Conservation (phyloP, 2,888 invertebrate species). For the Leucophora obtusa region DNA sequence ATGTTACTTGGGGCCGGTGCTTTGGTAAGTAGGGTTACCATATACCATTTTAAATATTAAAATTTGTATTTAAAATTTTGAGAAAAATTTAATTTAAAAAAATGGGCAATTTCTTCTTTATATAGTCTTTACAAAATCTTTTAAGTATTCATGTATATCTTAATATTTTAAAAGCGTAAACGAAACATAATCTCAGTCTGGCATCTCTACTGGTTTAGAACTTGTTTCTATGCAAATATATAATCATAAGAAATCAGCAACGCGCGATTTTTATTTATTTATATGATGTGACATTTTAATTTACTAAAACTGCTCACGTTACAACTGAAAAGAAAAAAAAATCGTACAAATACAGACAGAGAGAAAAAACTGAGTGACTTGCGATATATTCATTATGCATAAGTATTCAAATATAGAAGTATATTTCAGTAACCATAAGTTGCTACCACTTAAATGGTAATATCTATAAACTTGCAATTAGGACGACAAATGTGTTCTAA, state of each 20-base stretch:
- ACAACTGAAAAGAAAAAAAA: not conserved
- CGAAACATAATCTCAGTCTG: not conserved
- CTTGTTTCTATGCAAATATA: slow-evolving; percentile 39
- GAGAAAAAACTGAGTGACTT: not conserved
- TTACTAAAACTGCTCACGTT: not conserved
- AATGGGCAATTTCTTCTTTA: too few species aligned
- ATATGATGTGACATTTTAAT: not conserved
- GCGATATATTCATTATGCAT: not conserved
- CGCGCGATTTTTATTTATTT: slow-evolving; percentile 34
- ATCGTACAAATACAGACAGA: not conserved
- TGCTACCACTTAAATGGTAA: too few species aligned
- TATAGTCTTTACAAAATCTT: too few species aligned
- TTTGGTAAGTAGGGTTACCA: too few species aligned
- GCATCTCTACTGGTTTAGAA: slow-evolving; percentile 20
- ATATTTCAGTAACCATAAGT: not conserved
- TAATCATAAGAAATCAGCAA: not conserved
- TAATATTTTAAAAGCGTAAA: not conserved
- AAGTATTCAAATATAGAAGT: not conserved
- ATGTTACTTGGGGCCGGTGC: too few species aligned
- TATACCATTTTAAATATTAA: too few species aligned
- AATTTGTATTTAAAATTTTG: too few species aligned
- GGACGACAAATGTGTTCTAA: too few species aligned
- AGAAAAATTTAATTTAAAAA: too few species aligned
- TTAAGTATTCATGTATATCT: not conserved
- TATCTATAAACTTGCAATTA: too few species aligned